Evolutionary conservation across 2,888 invertebrate species (phyloP).

Genomic region (Zonitis immaculata): DNA sequence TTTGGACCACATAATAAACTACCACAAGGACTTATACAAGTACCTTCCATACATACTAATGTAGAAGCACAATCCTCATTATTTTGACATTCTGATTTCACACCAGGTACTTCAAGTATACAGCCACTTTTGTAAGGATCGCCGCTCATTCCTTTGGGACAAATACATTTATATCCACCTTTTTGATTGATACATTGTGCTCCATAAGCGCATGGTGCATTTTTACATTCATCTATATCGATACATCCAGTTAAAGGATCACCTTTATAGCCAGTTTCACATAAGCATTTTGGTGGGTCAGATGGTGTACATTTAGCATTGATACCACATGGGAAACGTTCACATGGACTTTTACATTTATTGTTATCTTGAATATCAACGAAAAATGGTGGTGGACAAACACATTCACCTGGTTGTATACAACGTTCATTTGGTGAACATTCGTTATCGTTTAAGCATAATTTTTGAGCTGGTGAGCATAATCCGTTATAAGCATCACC

Average conservation of each 20-base stretch:
- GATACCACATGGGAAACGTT: conserved; percentile 83
- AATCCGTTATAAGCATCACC: conserved; percentile 79
- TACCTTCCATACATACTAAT: conserved; percentile 71
- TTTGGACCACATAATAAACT: conserved; percentile 75
- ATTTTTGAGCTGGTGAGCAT: conserved; percentile 76
- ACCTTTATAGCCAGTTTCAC: conserved; percentile 80
- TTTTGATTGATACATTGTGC: conserved; percentile 83
- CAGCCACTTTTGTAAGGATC: conserved; percentile 84
- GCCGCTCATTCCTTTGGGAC: conserved; percentile 76
- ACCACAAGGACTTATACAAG: conserved; percentile 77
- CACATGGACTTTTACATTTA: conserved; percentile 89
- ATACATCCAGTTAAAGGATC: conserved; percentile 79
- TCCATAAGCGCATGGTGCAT: conserved; percentile 80
- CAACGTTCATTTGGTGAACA: conserved; percentile 86
- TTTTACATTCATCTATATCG: conserved; percentile 81
- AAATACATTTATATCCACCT: conserved; percentile 81
- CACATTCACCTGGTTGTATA: conserved; percentile 85
- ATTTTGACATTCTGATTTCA: conserved; percentile 62
- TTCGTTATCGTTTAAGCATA: conserved; percentile 77
- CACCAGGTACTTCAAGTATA: conserved; percentile 52
- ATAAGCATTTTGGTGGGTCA: conserved; percentile 86
- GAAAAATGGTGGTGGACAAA: conserved; percentile 88
- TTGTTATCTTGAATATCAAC: conserved; percentile 76
- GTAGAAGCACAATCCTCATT: conserved; percentile 78
- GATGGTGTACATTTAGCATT: conserved; percentile 86